Conservation (phyloP, 2,797 vertebrate genomes). For the Bothrops alternatus region DNA sequence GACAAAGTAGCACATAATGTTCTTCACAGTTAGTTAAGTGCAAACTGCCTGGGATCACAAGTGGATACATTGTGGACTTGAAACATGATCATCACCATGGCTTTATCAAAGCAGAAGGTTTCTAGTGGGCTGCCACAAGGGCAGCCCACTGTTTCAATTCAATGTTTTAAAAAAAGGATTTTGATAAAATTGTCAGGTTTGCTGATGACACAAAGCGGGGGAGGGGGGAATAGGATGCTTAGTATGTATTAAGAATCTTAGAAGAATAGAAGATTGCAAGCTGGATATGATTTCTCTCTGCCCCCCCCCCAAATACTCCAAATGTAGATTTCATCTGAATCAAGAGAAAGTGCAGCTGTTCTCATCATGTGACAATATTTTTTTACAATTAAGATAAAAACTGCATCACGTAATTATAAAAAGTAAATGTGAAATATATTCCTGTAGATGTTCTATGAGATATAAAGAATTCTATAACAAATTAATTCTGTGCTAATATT, state of each 20-base stretch:
- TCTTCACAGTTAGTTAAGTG: not conserved
- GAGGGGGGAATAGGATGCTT: not conserved
- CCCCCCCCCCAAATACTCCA: not conserved
- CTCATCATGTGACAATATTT: not conserved
- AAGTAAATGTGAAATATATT: not conserved
- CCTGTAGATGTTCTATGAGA: not conserved
- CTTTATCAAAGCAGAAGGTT: not conserved
- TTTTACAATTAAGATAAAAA: not conserved
- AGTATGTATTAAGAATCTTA: not conserved
- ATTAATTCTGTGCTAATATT: not conserved
- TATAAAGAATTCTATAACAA: not conserved
- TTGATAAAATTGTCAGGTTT: not conserved
- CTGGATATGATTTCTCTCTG: not conserved
- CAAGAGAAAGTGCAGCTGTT: not conserved
- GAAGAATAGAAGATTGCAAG: not conserved
- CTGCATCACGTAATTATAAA: not conserved
- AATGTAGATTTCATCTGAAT: not conserved
- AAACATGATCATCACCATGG: not conserved
- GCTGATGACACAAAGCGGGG: not conserved
- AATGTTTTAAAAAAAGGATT: not conserved
- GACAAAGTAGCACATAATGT: not conserved
- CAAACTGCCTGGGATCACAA: not conserved
- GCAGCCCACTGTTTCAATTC: not conserved
- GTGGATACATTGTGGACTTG: not conserved
- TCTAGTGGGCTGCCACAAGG: not conserved